phyloP scores from a whole-genome alignment of 2,797 vertebrate species.

The Ctenochaetus hawaiiensis region DNA sequence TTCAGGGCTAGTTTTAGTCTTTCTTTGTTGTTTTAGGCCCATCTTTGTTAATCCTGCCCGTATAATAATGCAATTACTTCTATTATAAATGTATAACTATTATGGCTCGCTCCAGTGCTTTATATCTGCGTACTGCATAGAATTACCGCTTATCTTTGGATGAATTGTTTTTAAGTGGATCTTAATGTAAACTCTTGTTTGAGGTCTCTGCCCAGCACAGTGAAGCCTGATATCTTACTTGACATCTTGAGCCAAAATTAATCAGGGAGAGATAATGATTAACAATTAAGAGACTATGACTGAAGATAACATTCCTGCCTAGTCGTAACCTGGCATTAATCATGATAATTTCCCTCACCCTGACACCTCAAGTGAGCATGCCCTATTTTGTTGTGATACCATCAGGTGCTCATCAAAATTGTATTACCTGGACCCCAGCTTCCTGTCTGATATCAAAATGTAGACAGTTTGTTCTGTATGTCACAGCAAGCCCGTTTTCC shows the following conservation, averaged over 20 bases:
- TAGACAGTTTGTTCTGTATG: constrained; percentile 24
- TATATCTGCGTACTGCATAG: background rate
- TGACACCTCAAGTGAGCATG: constrained; percentile 69
- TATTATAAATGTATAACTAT: constrained; percentile 5
- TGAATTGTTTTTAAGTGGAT: constrained; percentile 34
- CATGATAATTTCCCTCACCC: constrained; percentile 74
- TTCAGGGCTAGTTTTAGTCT: background rate
- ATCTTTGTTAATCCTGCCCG: background rate
- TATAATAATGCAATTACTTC: background rate
- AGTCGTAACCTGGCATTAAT: constrained; percentile 75
- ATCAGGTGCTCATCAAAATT: constrained; percentile 69
- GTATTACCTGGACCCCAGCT: constrained; percentile 59
- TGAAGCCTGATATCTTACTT: constrained; percentile 72
- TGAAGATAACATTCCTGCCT: constrained; percentile 65
- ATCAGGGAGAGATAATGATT: constrained; percentile 76
- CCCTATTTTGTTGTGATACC: constrained; percentile 64
- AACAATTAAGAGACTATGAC: constrained; percentile 67
- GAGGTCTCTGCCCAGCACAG: constrained; percentile 50
- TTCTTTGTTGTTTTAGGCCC: background rate
- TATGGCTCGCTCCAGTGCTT: constrained; percentile 10
- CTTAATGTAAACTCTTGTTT: constrained; percentile 60
- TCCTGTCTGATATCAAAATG: constrained; percentile 58
- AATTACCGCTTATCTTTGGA: constrained; percentile 35
- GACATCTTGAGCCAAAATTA: constrained; percentile 75
- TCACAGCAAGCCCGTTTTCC: constrained; percentile 10